A percentile compares a stretch with the other conserved stretches of the same genome.
These are phyloP conservation scores for Archegozetes longisetosus DNA, from an alignment of 1,140 invertebrate species.

Conservation along the genomic window DNA sequence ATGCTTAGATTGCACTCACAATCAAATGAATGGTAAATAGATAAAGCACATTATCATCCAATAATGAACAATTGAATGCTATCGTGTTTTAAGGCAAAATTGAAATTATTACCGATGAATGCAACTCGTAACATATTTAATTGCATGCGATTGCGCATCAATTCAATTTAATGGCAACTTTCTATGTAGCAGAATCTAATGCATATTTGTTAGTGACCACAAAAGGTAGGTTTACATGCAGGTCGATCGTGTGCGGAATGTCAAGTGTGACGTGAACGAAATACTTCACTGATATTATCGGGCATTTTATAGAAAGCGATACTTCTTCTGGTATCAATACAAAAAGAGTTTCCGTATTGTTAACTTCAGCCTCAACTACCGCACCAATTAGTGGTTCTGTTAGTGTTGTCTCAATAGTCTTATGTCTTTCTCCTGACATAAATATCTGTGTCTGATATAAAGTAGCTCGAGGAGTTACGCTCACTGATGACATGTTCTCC, in stretches of 20 bases:
- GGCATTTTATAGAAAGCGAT: constrained; percentile 2
- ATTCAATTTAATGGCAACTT: too few relatives aligned
- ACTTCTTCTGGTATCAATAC: background rate
- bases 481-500: constrained; percentile 4
- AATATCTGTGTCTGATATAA: constrained; percentile 12
- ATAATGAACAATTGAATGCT: too few relatives aligned
- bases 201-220: constrained; percentile 4
- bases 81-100: too few relatives aligned
- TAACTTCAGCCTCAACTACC: background rate
- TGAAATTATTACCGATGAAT: too few relatives aligned
- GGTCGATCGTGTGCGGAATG: constrained; percentile 9
- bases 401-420: background rate
- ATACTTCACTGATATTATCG: constrained; percentile 7
- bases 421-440: constrained; percentile 4
- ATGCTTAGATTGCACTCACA: too few relatives aligned
- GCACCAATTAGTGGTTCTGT: background rate
- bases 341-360: background rate
- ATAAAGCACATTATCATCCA: too few relatives aligned
- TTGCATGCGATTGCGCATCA: too few relatives aligned
- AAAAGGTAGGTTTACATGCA: constrained; percentile 8
- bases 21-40: too few relatives aligned
- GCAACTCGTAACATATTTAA: too few relatives aligned
- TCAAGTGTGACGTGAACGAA: constrained; percentile 13
- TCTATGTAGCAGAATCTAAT: background rate
- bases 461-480: constrained; percentile 7